Percentiles rank a stretch among this genome's conserved stretches.
These are phyloP conservation scores for Epinephelus fuscoguttatus DNA, from an alignment of 2,113 vertebrate genomes.

Conservation along the genomic window DNA sequence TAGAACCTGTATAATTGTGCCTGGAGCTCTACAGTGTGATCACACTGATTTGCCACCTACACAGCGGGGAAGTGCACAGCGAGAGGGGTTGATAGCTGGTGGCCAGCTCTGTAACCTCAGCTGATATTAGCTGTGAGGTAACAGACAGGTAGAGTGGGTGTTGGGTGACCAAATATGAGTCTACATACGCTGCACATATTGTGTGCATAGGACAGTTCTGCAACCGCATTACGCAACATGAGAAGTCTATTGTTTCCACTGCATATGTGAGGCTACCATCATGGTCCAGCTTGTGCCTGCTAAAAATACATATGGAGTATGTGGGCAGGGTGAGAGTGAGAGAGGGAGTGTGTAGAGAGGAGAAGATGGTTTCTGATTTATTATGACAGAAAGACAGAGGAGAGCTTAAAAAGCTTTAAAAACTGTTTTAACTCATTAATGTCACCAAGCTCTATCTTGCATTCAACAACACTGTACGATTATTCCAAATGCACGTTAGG, in stretches of 20 bases:
- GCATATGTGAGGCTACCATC: slow-evolving; percentile 34
- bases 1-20: slow-evolving; percentile 63
- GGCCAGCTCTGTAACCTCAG: slow-evolving; percentile 34
- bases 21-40: slow-evolving; percentile 39
- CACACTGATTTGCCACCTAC: slow-evolving; percentile 67
- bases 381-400: slow-evolving; percentile 1
- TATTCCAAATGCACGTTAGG: slow-evolving; percentile 20
- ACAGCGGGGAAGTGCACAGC: slow-evolving; percentile 11
- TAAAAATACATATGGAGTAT: slow-evolving; percentile 71
- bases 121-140: slow-evolving; percentile 34
- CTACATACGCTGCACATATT: not conserved
- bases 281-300: slow-evolving; percentile 44
- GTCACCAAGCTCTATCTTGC: not conserved
- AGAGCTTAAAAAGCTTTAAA: not conserved
- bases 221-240: slow-evolving; percentile 34
- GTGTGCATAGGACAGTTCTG: slow-evolving; percentile 25
- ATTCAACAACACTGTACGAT: not conserved
- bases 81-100: slow-evolving; percentile 5
- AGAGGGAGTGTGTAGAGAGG: slow-evolving; percentile 18
- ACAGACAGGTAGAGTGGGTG: slow-evolving; percentile 27
- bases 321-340: slow-evolving; percentile 60
- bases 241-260: slow-evolving; percentile 39
- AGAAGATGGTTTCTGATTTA: slow-evolving; percentile 26
- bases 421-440: not conserved
- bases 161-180: slow-evolving; percentile 9